A percentile compares a stretch with the other conserved stretches of the same genome.
Evolutionary conservation across 2,797 vertebrate genomes (phyloP).

Genomic region (Scolopax bukidnonensis): DNA sequence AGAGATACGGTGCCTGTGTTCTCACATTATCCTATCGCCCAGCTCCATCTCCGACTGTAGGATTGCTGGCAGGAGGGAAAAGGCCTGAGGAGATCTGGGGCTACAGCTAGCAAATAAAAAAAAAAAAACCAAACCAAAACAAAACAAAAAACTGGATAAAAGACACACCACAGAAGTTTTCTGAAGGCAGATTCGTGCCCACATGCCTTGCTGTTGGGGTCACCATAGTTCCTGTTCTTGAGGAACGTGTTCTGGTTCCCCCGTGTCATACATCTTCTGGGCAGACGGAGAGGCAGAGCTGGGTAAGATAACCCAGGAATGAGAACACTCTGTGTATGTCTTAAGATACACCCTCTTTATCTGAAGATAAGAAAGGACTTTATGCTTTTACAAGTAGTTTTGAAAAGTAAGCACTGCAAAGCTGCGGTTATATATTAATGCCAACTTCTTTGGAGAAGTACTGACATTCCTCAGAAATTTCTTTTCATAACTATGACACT

Average conservation of each 20-base stretch:
- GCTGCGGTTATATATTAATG: not conserved
- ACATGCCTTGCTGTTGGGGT: not conserved
- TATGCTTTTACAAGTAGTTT: not conserved
- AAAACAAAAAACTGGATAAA: not conserved
- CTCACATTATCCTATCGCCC: not conserved
- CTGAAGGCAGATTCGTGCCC: not conserved
- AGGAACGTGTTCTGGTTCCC: not conserved
- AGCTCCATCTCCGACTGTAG: not conserved
- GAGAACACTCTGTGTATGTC: not conserved
- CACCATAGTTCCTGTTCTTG: accelerated
- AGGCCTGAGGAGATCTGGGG: not conserved
- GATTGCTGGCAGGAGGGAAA: not conserved
- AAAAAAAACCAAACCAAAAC: not conserved
- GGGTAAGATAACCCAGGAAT: not conserved
- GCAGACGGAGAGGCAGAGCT: not conserved
- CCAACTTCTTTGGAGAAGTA: not conserved
- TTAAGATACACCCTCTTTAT: slow-evolving; percentile 35
- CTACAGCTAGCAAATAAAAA: not conserved
- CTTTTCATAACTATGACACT: not conserved
- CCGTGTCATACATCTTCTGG: not conserved
- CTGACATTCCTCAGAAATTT: not conserved
- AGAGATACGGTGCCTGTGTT: not conserved
- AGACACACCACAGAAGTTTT: not conserved
- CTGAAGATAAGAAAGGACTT: slow-evolving; percentile 36
- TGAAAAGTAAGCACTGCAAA: slow-evolving; percentile 19